Conservation (phyloP, 2,888 invertebrate species). For the Drosophila buzzatii region DNA sequence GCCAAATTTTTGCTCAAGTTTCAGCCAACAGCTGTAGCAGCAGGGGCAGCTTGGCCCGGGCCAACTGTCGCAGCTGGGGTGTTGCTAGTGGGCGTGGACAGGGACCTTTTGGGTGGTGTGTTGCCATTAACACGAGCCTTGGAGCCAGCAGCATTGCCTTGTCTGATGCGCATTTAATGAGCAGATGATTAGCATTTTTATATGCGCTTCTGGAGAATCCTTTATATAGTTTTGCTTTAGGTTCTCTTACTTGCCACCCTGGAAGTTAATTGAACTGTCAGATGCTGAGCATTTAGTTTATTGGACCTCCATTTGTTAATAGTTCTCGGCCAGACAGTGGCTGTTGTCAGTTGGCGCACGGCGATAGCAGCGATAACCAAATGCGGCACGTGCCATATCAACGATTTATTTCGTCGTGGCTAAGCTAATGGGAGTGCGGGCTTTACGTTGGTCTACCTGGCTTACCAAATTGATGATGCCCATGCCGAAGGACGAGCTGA, state of each 20-base stretch:
- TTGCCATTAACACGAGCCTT: conserved; percentile 62
- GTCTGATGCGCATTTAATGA: conserved; percentile 76
- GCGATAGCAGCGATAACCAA: conserved; percentile 31
- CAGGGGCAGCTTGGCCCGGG: conserved; percentile 30
- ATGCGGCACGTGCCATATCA: conserved; percentile 29
- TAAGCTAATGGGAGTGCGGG: background rate
- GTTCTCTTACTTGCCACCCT: background rate
- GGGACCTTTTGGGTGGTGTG: conserved; percentile 42
- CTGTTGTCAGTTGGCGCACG: conserved; percentile 10
- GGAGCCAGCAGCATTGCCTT: conserved; percentile 24
- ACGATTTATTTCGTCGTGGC: conserved; percentile 13
- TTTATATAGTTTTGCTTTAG: conserved; percentile 46
- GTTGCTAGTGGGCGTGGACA: conserved; percentile 8
- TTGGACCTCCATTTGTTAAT: conserved; percentile 39
- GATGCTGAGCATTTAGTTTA: conserved; percentile 33
- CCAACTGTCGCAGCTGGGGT: conserved; percentile 3
- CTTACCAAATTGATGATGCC: conserved; percentile 47
- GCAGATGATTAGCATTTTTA: conserved; percentile 75
- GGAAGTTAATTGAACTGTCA: conserved; percentile 57
- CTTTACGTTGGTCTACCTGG: conserved; percentile 19
- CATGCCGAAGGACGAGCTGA: conserved; percentile 36
- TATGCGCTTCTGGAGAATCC: conserved; percentile 27
- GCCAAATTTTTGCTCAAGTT: conserved; percentile 57
- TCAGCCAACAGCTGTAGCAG: conserved; percentile 56
- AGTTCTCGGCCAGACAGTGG: conserved; percentile 14